phyloP scores from a whole-genome alignment of 2,888 invertebrate genomes.

The Hedychridium roseum region DNA sequence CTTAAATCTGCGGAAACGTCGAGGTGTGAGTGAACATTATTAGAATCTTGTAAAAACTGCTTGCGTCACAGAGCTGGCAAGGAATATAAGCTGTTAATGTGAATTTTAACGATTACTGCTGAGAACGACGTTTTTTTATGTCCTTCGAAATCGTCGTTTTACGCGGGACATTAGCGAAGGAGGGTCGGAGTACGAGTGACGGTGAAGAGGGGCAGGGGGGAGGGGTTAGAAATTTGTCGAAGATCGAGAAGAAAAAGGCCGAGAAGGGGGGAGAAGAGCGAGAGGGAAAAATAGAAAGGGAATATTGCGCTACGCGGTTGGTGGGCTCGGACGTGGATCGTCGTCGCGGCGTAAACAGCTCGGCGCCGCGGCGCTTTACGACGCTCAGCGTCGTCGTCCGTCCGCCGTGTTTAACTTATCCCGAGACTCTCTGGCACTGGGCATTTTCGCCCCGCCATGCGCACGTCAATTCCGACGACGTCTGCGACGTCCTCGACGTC shows the following conservation, averaged over 20 bases:
- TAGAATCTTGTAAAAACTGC: too few species aligned
- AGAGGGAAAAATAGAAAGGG: slow-evolving; percentile 30
- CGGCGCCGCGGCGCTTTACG: slow-evolving; percentile 68
- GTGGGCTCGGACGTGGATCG: slow-evolving; percentile 41
- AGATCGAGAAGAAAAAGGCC: slow-evolving; percentile 1
- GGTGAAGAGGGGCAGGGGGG: slow-evolving; percentile 3
- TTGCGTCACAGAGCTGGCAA: too few species aligned
- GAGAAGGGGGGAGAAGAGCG: slow-evolving; percentile 22
- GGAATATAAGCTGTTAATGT: too few species aligned
- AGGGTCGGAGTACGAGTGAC: background rate
- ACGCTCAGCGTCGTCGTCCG: slow-evolving; percentile 56
- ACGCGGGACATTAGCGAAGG: slow-evolving; percentile 1
- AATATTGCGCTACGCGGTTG: slow-evolving; percentile 48
- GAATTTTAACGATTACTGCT: too few species aligned
- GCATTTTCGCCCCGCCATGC: slow-evolving; percentile 46
- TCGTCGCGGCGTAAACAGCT: slow-evolving; percentile 65
- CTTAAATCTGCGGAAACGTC: too few species aligned
- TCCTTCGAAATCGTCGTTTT: too few species aligned
- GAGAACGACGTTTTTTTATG: too few species aligned
- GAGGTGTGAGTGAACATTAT: too few species aligned
- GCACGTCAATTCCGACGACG: slow-evolving; percentile 28
- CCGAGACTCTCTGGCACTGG: slow-evolving; percentile 50
- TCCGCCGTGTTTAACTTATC: slow-evolving; percentile 55
- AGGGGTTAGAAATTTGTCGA: too few species aligned
- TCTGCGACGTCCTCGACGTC: slow-evolving; percentile 36